These are phyloP conservation scores for Grallaria varia DNA, from an alignment of 2,113 vertebrate species.

Conservation along the genomic window DNA sequence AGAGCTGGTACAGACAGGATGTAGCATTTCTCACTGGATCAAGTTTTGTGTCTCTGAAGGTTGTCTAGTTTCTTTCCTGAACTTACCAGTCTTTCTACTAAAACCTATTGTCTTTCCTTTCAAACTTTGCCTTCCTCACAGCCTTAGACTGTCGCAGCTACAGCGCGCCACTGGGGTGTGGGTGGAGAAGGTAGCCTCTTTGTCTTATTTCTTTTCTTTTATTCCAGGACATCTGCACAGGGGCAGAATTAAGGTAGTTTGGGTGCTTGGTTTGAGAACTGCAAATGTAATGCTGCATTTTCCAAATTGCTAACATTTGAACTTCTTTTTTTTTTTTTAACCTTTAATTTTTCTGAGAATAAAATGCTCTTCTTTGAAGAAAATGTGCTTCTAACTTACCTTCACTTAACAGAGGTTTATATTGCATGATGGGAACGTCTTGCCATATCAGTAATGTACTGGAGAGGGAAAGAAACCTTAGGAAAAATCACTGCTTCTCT, in stretches of 20 bases:
- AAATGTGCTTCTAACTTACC: slow-evolving; percentile 37
- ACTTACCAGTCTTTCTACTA: neutral
- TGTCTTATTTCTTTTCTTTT: slow-evolving; percentile 45
- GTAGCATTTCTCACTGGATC: neutral
- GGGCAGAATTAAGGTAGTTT: slow-evolving; percentile 68
- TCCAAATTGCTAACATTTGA: slow-evolving; percentile 16
- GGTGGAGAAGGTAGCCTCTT: neutral
- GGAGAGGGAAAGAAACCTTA: neutral
- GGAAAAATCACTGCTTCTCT: neutral
- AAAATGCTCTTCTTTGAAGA: slow-evolving; percentile 14
- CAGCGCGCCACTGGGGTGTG: neutral
- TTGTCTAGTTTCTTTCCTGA: neutral
- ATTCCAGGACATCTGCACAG: slow-evolving; percentile 31
- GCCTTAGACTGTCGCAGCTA: neutral
- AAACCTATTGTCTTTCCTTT: neutral
- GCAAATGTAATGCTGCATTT: neutral
- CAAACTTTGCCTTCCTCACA: neutral
- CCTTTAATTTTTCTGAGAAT: neutral
- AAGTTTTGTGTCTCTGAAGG: neutral
- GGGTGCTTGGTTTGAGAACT: slow-evolving; percentile 57
- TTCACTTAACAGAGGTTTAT: slow-evolving; percentile 44
- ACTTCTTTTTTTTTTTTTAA: neutral
- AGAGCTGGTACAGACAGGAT: neutral
- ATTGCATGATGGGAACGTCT: neutral
- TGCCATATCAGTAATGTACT: neutral